phyloP scores from a whole-genome alignment of 2,797 vertebrate species.

The Eleutherodactylus coqui region DNA sequence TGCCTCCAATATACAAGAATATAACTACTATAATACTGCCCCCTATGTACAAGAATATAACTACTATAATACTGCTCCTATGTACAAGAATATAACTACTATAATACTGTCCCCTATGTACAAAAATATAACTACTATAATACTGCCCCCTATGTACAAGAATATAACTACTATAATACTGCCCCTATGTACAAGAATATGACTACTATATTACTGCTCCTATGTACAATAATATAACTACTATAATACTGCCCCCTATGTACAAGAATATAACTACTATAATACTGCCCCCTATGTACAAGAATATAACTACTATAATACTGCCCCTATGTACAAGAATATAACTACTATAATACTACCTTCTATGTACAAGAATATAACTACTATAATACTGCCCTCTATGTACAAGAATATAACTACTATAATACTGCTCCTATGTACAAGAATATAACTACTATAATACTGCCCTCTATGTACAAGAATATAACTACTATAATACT shows the following conservation, averaged over 20 bases:
- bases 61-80: slow-evolving; percentile 13
- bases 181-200: too few species aligned
- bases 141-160: not conserved
- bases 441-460: too few species aligned
- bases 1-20: not conserved
- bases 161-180: not conserved
- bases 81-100: not conserved
- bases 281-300: not conserved
- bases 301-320: not conserved
- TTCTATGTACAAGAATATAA: not conserved
- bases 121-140: slow-evolving; percentile 7
- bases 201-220: slow-evolving; percentile 2
- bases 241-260: not conserved
- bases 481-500: too few species aligned
- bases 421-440: too few species aligned
- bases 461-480: too few species aligned
- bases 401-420: too few species aligned
- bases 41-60: slow-evolving; percentile 9
- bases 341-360: not conserved
- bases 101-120: slow-evolving; percentile 12
- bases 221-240: not conserved
- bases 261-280: not conserved
- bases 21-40: slow-evolving; percentile 21
- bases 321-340: not conserved
- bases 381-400: not conserved